Percentiles rank a stretch among this genome's conserved stretches.
Conservation (phyloP, 2,113 vertebrate species). For the Aythya baeri region DNA sequence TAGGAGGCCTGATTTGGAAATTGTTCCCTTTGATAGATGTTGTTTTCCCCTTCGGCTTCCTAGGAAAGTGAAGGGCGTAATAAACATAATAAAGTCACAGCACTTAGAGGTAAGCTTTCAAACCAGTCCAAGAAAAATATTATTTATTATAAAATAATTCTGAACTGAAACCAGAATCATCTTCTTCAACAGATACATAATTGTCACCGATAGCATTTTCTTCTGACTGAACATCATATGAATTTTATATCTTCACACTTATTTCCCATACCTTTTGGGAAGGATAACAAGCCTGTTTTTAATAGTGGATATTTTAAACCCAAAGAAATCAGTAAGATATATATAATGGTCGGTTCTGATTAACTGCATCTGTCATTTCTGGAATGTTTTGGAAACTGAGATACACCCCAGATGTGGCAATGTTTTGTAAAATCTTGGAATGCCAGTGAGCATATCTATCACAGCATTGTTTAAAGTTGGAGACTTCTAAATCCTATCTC, state of each 20-base stretch:
- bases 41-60: conserved; percentile 44
- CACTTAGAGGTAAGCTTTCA: conserved; percentile 60
- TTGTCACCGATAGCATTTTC: not conserved
- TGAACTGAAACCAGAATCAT: not conserved
- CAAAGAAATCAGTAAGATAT: not conserved
- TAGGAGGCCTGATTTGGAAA: conserved; percentile 28
- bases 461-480: not conserved
- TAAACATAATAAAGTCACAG: conserved; percentile 50
- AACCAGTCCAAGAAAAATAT: conserved; percentile 68
- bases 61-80: conserved; percentile 26
- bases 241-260: not conserved
- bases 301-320: not conserved
- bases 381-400: not conserved
- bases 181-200: not conserved
- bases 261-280: not conserved
- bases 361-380: not conserved
- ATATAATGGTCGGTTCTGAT: not conserved
- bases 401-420: not conserved
- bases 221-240: not conserved
- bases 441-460: not conserved
- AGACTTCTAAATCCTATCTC: not conserved
- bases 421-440: not conserved
- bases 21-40: conserved; percentile 28
- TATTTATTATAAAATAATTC: conserved; percentile 59
- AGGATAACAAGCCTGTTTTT: not conserved